A percentile compares a stretch with the other conserved stretches of the same genome.
phyloP scores from a whole-genome alignment of 1,140 invertebrate genomes.

The Dendroctonus ponderosae region DNA sequence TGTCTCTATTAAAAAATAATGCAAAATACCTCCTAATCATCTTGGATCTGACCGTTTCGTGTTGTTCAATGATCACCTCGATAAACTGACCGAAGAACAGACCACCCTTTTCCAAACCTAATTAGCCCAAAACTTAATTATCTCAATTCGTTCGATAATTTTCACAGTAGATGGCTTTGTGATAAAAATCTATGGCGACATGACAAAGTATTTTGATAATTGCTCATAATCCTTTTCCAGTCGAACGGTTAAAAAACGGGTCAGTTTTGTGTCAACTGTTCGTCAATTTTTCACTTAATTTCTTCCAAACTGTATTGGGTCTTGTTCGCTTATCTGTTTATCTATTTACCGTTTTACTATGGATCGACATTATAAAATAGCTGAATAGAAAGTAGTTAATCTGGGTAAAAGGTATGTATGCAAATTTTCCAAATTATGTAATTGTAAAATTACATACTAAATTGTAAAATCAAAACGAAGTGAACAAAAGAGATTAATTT shows the following conservation, averaged over 20 bases:
- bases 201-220: conserved; percentile 39
- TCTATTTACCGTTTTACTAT: conserved; percentile 12
- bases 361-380: not conserved
- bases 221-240: conserved; percentile 29
- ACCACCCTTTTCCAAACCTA: conserved; percentile 5
- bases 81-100: not conserved
- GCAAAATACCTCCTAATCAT: no score
- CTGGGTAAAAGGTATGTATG: no score
- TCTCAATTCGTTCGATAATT: conserved; percentile 21
- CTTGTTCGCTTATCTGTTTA: conserved; percentile 12
- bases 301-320: conserved; percentile 11
- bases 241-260: conserved; percentile 24
- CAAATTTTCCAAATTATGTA: no score
- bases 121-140: conserved; percentile 17
- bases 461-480: no score
- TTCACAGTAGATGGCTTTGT: conserved; percentile 25
- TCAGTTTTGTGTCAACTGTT: conserved; percentile 32
- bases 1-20: no score
- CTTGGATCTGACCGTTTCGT: no score
- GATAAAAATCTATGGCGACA: conserved; percentile 29
- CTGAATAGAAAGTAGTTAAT: no score
- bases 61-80: no score
- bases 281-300: conserved; percentile 37
- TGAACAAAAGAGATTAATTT: no score
- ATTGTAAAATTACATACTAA: no score